Conservation (phyloP, 2,797 vertebrate species). For the Trachops cirrhosus region DNA sequence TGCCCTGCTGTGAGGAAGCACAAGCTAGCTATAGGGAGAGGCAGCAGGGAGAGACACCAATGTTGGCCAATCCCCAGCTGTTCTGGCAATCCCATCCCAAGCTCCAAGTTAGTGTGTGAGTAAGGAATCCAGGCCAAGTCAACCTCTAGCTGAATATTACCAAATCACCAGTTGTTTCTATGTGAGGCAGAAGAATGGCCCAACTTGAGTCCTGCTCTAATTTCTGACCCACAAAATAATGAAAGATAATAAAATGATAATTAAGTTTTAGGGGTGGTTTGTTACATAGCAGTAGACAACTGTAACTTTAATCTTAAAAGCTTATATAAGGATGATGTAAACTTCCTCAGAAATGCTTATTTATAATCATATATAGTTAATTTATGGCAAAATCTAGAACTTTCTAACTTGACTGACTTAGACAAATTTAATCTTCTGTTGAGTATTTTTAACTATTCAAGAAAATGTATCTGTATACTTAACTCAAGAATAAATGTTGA, state of each 20-base stretch:
- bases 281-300: not conserved
- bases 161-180: not conserved
- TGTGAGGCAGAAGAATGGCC: not conserved
- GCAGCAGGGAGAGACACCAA: not conserved
- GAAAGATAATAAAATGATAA: constrained; percentile 7
- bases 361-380: constrained; percentile 30
- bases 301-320: constrained; percentile 25
- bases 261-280: not conserved
- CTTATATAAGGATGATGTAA: not conserved
- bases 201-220: not conserved
- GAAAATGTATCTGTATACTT: constrained; percentile 49
- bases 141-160: not conserved
- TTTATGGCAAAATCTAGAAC: constrained; percentile 43
- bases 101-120: not conserved
- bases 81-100: too few species aligned
- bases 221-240: not conserved
- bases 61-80: not conserved
- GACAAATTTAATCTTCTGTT: constrained; percentile 39
- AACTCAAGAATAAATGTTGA: constrained; percentile 3
- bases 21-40: not conserved
- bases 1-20: not conserved
- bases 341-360: constrained; percentile 39
- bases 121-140: not conserved
- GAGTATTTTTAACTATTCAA: constrained; percentile 33
- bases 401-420: constrained; percentile 8